Base-by-base conservation (phyloP, 1,140 invertebrate genomes). In the Gerris buenoi region DNA sequence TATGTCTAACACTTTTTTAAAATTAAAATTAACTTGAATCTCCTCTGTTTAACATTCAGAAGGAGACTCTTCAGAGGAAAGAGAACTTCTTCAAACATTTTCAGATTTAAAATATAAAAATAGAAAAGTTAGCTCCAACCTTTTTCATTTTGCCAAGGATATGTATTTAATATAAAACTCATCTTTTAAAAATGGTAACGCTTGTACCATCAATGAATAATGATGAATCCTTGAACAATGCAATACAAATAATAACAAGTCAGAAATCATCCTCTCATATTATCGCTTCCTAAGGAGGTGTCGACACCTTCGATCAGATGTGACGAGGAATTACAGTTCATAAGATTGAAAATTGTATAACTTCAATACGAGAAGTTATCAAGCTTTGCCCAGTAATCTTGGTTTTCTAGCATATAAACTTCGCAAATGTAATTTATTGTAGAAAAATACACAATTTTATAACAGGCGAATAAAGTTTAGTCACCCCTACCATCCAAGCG, bases 201-300 rank as follows among this genome's bases (percentile, higher is more conserved):
- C 25, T 77, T 27, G 10, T 74, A 13, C 73, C 73, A 13, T 68
- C 73, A 1, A 75, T 75, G 72, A 75, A 77, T 70, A 68, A 72
- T 68, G 66, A 65, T 62, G 61, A 70, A 58, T 57, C 29, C 2
- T 65, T 70, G 26, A 70, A 73, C n/a, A n/a, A n/a, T n/a, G n/a
- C 63, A 26, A 69, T 26, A 64, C 69, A 10, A 68, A 68, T 14
- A 69, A 65, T 25, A 22, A 22, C 3, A 74, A 74, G 66, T 72
- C 74, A 22, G 71, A 74, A 60, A 74, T 74, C 13, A 72, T 75
- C 18, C 18, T 60, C 25, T 69, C 65, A 57, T 74, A 75, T n/a
- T 60, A 74, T 75, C 56, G 29, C 18, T 22, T 75, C 73, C 27
- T 75, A 76, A 72, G 68, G 65, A 46, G 75, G 74, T 13, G 72